These are phyloP conservation scores for Cryptoblepharus egeriae DNA, from an alignment of 2,797 vertebrate species.

Conservation along the genomic window DNA sequence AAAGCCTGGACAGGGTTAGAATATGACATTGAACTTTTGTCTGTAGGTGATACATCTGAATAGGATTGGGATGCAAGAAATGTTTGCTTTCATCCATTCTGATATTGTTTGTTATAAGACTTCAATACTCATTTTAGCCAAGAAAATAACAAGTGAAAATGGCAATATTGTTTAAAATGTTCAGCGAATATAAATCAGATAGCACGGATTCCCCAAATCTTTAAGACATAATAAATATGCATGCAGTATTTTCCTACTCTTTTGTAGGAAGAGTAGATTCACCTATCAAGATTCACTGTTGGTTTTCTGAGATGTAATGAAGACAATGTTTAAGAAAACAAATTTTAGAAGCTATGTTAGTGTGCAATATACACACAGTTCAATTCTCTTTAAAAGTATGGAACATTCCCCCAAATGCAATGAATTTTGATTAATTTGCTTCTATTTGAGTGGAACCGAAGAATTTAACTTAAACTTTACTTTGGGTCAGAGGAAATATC, in stretches of 20 bases:
- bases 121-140: too few species aligned
- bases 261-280: too few species aligned
- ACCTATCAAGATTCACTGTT: not conserved
- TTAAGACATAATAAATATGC: not conserved
- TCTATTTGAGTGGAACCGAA: constrained; percentile 3
- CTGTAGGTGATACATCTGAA: too few species aligned
- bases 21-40: too few species aligned
- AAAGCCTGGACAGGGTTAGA: too few species aligned
- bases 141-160: not conserved
- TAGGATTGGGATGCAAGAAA: too few species aligned
- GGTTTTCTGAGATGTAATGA: not conserved
- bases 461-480: constrained; percentile 28
- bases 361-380: not conserved
- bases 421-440: not conserved
- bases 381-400: not conserved
- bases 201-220: not conserved
- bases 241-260: not conserved
- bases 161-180: not conserved
- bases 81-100: too few species aligned
- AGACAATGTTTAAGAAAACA: not conserved
- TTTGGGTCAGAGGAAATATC: constrained; percentile 49
- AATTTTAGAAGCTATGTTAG: constrained; percentile 6
- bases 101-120: too few species aligned
- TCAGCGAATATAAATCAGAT: not conserved
- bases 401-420: not conserved